Base-by-base conservation (phyloP, 2,113 vertebrate species). In the Orientallactaga bullata region DNA sequence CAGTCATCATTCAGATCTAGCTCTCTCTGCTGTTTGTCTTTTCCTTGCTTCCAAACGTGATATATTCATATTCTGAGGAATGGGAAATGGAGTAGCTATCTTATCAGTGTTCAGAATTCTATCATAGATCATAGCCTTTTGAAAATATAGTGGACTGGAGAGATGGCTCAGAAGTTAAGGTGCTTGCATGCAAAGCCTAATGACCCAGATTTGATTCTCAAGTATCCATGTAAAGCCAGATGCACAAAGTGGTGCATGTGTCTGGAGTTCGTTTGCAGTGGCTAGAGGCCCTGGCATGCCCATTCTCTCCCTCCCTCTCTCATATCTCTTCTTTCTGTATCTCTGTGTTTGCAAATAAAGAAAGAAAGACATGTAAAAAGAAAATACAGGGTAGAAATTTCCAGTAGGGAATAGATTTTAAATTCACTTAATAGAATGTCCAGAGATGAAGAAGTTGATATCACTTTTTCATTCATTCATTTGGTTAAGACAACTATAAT, bases 1-100 rank as follows among this genome's bases (percentile, higher is more conserved):
- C 6, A 60, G 7, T 20, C 10, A n/a, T 16, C 1, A 9, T 15
- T 32, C 32, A 60, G 21, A 42, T 35, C 1, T 12, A 0, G 1
- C 1, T 24, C 20, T 32, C 30, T 79, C 55, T 42, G 24, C 30
- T 69, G 0, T 32, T 72, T 58, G 42, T n/a, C 65, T 85, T 55
- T 72, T n/a, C 10, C 18, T 69, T 26, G 55, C 24, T 71, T 95
- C 71, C 47, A 55, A 72, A n/a, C 10, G 1, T 32, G 42, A 23
- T 60, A 21, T 6, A 20, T 15, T 68, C 30, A n/a, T 58, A n/a
- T 58, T 20, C 3, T 26, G 7, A 24, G 12, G 17, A 26, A 2
- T 32, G 23, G 72, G 72, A 58, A 51, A 15, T 2, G 4, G 37
- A 60, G 8, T 8, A 26, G 6, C 66, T 15, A 16, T 32, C 58